Percentiles rank a stretch among this genome's conserved stretches.
These are phyloP conservation scores for Enteromius radiatus DNA, from an alignment of 2,797 vertebrate genomes.

Conservation along the genomic window DNA sequence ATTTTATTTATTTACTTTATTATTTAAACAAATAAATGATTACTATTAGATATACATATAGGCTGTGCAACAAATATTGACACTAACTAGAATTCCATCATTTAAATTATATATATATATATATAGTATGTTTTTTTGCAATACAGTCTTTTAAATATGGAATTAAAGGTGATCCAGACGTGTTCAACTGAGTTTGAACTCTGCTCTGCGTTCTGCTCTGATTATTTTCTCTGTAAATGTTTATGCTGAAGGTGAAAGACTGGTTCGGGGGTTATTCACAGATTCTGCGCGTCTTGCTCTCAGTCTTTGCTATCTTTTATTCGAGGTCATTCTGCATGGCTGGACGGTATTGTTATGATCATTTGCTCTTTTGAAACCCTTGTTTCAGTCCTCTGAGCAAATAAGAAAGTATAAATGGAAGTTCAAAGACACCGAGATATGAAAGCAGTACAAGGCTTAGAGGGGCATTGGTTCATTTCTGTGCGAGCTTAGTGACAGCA, in stretches of 20 bases:
- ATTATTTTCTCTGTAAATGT: conserved; percentile 2
- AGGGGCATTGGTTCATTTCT: conserved; percentile 26
- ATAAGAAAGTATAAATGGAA: conserved; percentile 25
- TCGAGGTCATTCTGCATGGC: conserved; percentile 13
- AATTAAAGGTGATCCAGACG: background rate
- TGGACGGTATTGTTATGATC: conserved; percentile 4
- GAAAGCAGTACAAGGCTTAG: background rate
- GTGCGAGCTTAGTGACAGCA: conserved; percentile 2
- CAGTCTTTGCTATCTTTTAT: conserved; percentile 14
- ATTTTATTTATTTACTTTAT: background rate
- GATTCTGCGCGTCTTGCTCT: background rate
- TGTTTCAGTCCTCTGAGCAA: conserved; percentile 37
- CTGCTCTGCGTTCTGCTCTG: background rate
- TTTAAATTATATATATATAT: background rate
- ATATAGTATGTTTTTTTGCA: too few species aligned
- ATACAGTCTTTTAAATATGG: background rate
- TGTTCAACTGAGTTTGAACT: background rate
- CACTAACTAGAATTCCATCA: background rate
- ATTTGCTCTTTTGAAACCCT: conserved; percentile 4
- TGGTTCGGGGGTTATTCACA: conserved; percentile 1
- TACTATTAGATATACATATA: background rate
- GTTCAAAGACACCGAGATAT: conserved; percentile 26
- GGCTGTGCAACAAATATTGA: background rate
- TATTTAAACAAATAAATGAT: background rate
- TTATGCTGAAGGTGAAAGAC: conserved; percentile 1